A percentile compares a stretch with the other conserved stretches of the same genome.
These are phyloP conservation scores for Pterobdella sp. DNA, from an alignment of 2,888 invertebrate species.

Conservation along the genomic window DNA sequence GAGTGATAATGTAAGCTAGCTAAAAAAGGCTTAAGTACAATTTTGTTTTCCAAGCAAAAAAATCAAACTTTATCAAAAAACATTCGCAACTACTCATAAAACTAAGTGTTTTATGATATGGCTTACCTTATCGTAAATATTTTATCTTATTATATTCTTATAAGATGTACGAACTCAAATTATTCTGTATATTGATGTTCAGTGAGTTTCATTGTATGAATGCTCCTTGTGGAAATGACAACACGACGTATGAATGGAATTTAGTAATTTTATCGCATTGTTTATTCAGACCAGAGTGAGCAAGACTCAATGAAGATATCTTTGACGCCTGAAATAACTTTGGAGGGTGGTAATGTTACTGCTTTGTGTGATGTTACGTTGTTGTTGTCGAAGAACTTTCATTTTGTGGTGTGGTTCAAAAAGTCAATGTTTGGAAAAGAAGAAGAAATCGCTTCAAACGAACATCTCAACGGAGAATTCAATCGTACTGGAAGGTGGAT, in stretches of 20 bases:
- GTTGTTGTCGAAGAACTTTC: slow-evolving; percentile 20
- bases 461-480: slow-evolving; percentile 32
- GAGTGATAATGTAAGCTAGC: too few relatives aligned
- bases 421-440: slow-evolving; percentile 27
- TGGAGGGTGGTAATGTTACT: slow-evolving; percentile 27
- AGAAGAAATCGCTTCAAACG: slow-evolving; percentile 34
- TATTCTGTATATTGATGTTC: too few relatives aligned
- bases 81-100: too few relatives aligned
- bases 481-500: slow-evolving; percentile 27
- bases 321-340: slow-evolving; percentile 1
- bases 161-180: too few relatives aligned
- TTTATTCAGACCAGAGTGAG: background rate
- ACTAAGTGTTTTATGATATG: too few relatives aligned
- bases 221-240: background rate
- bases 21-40: too few relatives aligned
- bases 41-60: too few relatives aligned
- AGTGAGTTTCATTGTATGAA: too few relatives aligned
- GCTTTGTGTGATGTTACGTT: slow-evolving; percentile 34
- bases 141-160: too few relatives aligned
- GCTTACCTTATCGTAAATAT: too few relatives aligned
- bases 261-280: background rate
- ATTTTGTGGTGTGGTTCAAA: slow-evolving; percentile 31
- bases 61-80: too few relatives aligned
- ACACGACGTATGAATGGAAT: background rate
- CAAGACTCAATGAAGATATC: slow-evolving; percentile 28